phyloP scores from a whole-genome alignment of 1,140 invertebrate genomes.

The Melanaphis sacchari region DNA sequence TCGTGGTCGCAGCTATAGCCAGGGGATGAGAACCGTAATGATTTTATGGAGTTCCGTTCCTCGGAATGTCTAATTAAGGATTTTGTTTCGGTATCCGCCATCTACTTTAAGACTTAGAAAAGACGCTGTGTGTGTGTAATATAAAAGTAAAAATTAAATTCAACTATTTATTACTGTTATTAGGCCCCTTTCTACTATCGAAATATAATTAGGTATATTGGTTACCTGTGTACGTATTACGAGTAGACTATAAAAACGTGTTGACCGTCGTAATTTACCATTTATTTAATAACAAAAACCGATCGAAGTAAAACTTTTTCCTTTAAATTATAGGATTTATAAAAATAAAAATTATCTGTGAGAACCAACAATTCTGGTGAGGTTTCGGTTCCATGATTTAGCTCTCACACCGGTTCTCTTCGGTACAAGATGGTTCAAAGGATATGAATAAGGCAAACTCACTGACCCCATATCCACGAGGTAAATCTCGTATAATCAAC shows the following conservation, averaged over 20 bases:
- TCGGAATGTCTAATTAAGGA: background rate
- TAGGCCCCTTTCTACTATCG: background rate
- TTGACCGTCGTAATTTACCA: background rate
- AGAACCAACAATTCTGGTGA: background rate
- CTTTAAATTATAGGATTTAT: slow-evolving; percentile 4
- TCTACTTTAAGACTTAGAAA: background rate
- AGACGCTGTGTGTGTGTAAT: background rate
- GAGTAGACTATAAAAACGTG: background rate
- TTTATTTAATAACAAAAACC: background rate
- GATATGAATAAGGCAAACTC: background rate
- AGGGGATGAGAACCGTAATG: background rate
- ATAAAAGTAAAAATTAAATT: too few relatives aligned
- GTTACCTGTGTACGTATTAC: background rate
- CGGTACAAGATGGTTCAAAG: background rate
- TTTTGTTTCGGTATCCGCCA: background rate
- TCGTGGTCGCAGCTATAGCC: background rate
- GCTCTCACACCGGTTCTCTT: background rate
- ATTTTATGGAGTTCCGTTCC: background rate
- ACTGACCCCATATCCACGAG: background rate
- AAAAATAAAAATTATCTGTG: background rate
- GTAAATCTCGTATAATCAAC: background rate
- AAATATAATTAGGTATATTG: background rate
- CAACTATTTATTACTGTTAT: too few relatives aligned
- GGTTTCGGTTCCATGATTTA: background rate
- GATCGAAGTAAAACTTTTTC: background rate